Evolutionary conservation across 1,140 invertebrate genomes (phyloP).

Genomic region (Tetraneura akinire): DNA sequence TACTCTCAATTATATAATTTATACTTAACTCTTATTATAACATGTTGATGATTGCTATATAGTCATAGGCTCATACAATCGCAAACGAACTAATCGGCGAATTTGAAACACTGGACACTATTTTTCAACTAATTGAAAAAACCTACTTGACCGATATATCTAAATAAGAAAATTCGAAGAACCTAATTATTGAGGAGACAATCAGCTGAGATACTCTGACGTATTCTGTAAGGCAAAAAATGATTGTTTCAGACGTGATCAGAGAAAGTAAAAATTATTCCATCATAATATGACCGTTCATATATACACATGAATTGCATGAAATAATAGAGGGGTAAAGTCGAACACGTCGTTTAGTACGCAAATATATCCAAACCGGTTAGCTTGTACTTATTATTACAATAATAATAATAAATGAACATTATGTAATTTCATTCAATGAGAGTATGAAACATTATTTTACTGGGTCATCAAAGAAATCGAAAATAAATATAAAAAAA

Average conservation of each 20-base stretch:
- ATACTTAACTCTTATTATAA: too few relatives aligned
- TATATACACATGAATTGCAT: background rate
- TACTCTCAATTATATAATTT: too few relatives aligned
- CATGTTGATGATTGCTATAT: too few relatives aligned
- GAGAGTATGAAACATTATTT: background rate
- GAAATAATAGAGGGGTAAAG: slow-evolving; percentile 11
- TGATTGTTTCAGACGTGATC: slow-evolving; percentile 26
- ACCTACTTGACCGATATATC: slow-evolving; percentile 11
- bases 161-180: slow-evolving; percentile 4
- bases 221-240: background rate
- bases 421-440: slow-evolving; percentile 18
- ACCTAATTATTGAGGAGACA: background rate
- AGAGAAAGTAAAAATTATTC: slow-evolving; percentile 45
- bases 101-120: background rate
- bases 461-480: slow-evolving; percentile 35
- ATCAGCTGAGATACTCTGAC: background rate
- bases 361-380: slow-evolving; percentile 18
- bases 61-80: too few relatives aligned
- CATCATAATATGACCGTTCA: slow-evolving; percentile 28
- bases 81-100: too few relatives aligned
- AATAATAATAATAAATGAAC: slow-evolving; percentile 20
- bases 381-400: slow-evolving; percentile 6
- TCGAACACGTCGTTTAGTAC: slow-evolving; percentile 14
- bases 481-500: background rate
- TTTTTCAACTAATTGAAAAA: background rate